Conservation (phyloP, 2,888 invertebrate species). For the Crepidodera aurea region DNA sequence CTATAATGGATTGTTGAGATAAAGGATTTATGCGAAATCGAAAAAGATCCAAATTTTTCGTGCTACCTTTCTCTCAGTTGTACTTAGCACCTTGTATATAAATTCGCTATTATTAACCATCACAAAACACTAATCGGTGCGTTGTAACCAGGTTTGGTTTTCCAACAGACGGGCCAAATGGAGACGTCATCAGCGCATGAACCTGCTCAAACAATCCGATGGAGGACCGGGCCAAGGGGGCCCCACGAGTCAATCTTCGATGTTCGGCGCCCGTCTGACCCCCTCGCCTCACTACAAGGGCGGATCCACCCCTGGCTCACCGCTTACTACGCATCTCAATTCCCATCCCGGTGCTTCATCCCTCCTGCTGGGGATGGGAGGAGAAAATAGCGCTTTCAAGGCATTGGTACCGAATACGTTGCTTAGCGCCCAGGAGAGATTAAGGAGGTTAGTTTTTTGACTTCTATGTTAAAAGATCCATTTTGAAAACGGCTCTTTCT, state of each 20-base stretch:
- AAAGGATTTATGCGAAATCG: too few relatives aligned
- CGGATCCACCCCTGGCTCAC: slow-evolving; percentile 73
- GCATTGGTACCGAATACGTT: slow-evolving; percentile 73
- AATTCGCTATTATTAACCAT: too few relatives aligned
- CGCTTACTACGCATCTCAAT: slow-evolving; percentile 65
- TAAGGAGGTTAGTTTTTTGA: slow-evolving; percentile 54
- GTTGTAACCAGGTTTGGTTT: slow-evolving; percentile 93
- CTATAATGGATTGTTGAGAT: too few relatives aligned
- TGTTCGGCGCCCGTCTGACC: slow-evolving; percentile 60
- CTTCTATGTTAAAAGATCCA: neutral
- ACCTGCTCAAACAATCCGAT: slow-evolving; percentile 82
- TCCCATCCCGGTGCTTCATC: slow-evolving; percentile 55
- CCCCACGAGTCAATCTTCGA: slow-evolving; percentile 54
- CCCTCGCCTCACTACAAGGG: slow-evolving; percentile 68
- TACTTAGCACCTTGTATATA: too few relatives aligned
- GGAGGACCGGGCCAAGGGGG: slow-evolving; percentile 48
- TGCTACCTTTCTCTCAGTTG: too few relatives aligned
- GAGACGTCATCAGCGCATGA: slow-evolving; percentile 96
- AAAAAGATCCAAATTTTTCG: too few relatives aligned
- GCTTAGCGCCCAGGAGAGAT: slow-evolving; percentile 66
- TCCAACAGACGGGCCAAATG: slow-evolving; percentile 99
- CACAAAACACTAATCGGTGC: slow-evolving; percentile 39
- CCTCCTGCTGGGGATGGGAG: slow-evolving; percentile 74
- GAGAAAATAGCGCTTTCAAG: slow-evolving; percentile 89
- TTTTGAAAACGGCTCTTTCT: neutral